Conservation (phyloP, 2,888 invertebrate genomes). For the Macaria notata region DNA sequence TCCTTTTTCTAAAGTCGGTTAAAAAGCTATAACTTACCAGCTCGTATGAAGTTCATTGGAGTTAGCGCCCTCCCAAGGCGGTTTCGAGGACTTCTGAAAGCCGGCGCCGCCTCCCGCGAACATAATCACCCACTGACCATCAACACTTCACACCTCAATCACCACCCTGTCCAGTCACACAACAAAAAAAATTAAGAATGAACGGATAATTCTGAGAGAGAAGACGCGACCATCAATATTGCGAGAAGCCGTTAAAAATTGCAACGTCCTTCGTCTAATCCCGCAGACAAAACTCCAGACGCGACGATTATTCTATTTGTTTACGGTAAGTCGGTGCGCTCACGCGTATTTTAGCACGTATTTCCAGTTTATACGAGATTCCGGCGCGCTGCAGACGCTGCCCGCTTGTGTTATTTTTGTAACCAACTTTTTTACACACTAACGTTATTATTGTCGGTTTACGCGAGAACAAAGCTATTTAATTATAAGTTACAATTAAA, state of each 20-base stretch:
- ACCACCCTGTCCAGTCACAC: slow-evolving; percentile 16
- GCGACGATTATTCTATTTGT: slow-evolving; percentile 16
- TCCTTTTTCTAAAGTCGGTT: no score
- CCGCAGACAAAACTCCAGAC: not conserved
- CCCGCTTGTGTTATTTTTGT: slow-evolving; percentile 50
- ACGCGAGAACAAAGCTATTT: slow-evolving; percentile 19
- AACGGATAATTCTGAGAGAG: not conserved
- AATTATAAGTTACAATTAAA: slow-evolving; percentile 20
- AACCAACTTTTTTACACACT: slow-evolving; percentile 42
- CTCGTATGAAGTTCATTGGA: slow-evolving; percentile 54
- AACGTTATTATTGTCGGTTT: slow-evolving; percentile 40
- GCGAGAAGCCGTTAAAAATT: not conserved
- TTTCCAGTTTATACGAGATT: slow-evolving; percentile 42
- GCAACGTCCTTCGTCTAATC: not conserved
- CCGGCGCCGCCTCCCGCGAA: slow-evolving; percentile 74
- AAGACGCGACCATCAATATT: not conserved
- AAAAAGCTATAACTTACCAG: slow-evolving; percentile 44
- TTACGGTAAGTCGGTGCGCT: slow-evolving; percentile 28
- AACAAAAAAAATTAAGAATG: not conserved
- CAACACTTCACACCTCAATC: slow-evolving; percentile 19
- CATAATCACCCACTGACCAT: slow-evolving; percentile 46
- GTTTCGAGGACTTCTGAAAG: slow-evolving; percentile 71
- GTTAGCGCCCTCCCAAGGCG: slow-evolving; percentile 63
- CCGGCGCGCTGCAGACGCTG: slow-evolving; percentile 25
- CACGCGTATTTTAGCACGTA: slow-evolving; percentile 43